Evolutionary conservation across 30 jellyfish, hydroid and myxozoan species (phyloP).

Genomic region (Turritopsis rubra): DNA sequence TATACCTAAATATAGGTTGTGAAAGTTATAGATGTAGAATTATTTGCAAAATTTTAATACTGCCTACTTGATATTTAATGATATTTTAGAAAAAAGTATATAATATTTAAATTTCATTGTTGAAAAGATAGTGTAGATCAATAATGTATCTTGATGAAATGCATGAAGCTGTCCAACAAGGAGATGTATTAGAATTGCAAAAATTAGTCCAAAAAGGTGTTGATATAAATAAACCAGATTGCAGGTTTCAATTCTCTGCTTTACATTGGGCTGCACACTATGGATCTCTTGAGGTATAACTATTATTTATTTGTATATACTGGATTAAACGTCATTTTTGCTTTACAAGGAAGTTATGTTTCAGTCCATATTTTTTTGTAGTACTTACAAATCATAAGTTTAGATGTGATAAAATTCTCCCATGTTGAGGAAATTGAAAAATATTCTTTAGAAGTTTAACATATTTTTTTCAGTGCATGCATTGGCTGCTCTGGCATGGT

Average conservation of each 20-base stretch:
- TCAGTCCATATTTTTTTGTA: too few species aligned
- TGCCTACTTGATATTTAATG: too few species aligned
- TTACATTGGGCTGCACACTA: constrained; percentile 89
- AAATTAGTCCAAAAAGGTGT: constrained; percentile 73
- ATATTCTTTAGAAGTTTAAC: background rate
- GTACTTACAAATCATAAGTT: too few species aligned
- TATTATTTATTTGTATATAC: background rate
- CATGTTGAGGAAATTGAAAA: background rate
- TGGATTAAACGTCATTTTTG: background rate
- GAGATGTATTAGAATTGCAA: constrained; percentile 60
- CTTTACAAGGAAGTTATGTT: too few species aligned
- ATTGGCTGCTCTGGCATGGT: constrained; percentile 90
- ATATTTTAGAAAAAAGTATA: too few species aligned
- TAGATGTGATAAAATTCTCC: background rate
- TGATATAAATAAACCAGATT: constrained; percentile 59
- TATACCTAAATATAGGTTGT: too few species aligned
- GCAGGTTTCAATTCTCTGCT: constrained; percentile 52
- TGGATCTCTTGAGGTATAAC: constrained; percentile 71
- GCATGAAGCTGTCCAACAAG: constrained; percentile 66
- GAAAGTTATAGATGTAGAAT: too few species aligned
- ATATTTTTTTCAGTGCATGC: constrained; percentile 51
- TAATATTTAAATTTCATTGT: too few species aligned
- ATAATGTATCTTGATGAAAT: background rate
- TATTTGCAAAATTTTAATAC: too few species aligned
- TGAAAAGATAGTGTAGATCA: background rate